phyloP scores from a whole-genome alignment of 2,888 invertebrate genomes.

The Cataglyphis altisquamis region DNA sequence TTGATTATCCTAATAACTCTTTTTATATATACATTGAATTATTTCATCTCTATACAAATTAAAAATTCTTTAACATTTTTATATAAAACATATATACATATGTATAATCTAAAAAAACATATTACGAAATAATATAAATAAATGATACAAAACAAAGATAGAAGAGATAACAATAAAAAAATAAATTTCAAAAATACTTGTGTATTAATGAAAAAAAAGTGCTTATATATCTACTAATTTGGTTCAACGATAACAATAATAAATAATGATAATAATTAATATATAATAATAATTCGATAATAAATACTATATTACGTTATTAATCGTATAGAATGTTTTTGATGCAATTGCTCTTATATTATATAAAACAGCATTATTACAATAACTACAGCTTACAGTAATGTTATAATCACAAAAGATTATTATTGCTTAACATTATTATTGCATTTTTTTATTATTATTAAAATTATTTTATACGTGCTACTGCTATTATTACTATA shows the following conservation, averaged over 20 bases:
- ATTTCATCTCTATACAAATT: background rate
- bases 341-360: background rate
- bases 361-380: background rate
- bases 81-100: background rate
- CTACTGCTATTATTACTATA: constrained; percentile 42
- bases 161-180: background rate
- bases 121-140: background rate
- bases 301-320: constrained; percentile 6
- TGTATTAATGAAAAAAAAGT: background rate
- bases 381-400: background rate
- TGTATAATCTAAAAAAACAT: background rate
- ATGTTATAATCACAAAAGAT: background rate
- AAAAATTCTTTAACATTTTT: background rate
- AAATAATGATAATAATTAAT: background rate
- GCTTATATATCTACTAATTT: background rate
- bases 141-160: background rate
- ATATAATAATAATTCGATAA: background rate
- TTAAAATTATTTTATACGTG: constrained; percentile 57
- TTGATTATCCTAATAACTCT: too few relatives aligned
- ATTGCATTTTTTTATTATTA: constrained; percentile 58
- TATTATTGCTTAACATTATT: constrained; percentile 66
- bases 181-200: background rate
- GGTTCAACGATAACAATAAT: constrained; percentile 3
- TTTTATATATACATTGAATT: background rate
- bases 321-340: background rate